Conservation (phyloP, 53 echinoderm and acorn worm species). For the Echinometra lucunter region DNA sequence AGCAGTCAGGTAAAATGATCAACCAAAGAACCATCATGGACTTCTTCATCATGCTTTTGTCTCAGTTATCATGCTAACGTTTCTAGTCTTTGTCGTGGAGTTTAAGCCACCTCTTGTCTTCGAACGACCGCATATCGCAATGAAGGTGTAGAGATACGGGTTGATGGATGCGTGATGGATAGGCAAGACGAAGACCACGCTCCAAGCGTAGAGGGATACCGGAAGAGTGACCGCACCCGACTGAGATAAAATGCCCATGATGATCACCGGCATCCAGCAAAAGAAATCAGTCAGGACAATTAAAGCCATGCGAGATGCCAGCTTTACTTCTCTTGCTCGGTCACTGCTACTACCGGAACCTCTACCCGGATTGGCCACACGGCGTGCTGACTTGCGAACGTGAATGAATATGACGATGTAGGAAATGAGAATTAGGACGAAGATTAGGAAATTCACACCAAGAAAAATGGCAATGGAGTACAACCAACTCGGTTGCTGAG, state of each 20-base stretch:
- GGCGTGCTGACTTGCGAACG: conserved; percentile 65
- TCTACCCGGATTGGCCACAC: conserved; percentile 41
- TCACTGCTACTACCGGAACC: neutral
- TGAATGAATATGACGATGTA: conserved; percentile 74
- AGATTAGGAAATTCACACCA: conserved; percentile 73
- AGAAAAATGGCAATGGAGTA: conserved; percentile 80
- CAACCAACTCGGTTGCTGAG: conserved; percentile 67
- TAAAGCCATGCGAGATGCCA: conserved; percentile 78
- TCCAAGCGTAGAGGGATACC: conserved; percentile 77
- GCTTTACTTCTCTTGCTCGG: conserved; percentile 69
- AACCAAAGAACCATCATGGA: no score
- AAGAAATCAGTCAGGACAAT: conserved; percentile 79
- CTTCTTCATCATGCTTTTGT: neutral
- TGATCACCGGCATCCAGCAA: conserved; percentile 86
- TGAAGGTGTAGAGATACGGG: conserved; percentile 77
- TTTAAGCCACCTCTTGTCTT: neutral
- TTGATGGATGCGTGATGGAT: conserved; percentile 84
- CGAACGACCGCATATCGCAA: conserved; percentile 9
- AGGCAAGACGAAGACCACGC: conserved; percentile 78
- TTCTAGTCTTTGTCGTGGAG: neutral
- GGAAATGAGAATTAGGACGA: conserved; percentile 73
- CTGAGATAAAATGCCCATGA: conserved; percentile 79
- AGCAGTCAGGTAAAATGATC: no score
- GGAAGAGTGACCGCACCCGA: conserved; percentile 73
- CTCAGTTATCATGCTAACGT: neutral